These are phyloP conservation scores for Machimus rusticus DNA, from an alignment of 2,888 invertebrate genomes.

Conservation along the genomic window DNA sequence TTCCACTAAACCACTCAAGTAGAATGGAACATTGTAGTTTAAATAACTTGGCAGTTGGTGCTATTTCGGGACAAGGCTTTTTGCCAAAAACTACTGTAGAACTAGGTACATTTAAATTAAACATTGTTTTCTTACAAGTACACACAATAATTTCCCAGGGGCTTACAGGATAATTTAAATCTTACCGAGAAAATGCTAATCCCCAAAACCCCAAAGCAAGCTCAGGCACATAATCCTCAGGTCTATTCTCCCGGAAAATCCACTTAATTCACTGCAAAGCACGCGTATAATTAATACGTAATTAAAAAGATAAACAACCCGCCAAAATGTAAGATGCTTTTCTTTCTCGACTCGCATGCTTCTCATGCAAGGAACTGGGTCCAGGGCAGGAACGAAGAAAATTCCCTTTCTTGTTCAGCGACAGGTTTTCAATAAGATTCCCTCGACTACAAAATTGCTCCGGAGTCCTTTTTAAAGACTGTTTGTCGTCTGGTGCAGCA, in stretches of 20 bases:
- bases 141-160: not conserved
- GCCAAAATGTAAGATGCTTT: not conserved
- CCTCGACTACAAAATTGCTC: not conserved
- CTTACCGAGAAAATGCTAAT: not conserved
- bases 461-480: not conserved
- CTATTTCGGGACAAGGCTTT: not conserved
- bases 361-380: not conserved
- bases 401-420: not conserved
- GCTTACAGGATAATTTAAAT: not conserved
- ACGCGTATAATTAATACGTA: slow-evolving; percentile 32
- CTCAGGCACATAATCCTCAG: not conserved
- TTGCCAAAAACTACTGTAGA: not conserved
- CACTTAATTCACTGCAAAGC: slow-evolving; percentile 4
- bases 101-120: not conserved
- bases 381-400: not conserved
- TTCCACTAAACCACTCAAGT: not conserved
- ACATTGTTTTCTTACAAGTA: not conserved
- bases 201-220: not conserved
- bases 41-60: not conserved
- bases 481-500: not conserved
- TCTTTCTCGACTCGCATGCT: not conserved
- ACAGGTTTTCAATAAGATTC: not conserved
- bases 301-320: slow-evolving; percentile 22
- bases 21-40: not conserved
- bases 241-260: not conserved